A percentile compares a stretch with the other conserved stretches of the same genome.
These are phyloP conservation scores for Apostichopus japonicus DNA, from an alignment of 35 echinoderm and acorn worm species.

Conservation along the genomic window DNA sequence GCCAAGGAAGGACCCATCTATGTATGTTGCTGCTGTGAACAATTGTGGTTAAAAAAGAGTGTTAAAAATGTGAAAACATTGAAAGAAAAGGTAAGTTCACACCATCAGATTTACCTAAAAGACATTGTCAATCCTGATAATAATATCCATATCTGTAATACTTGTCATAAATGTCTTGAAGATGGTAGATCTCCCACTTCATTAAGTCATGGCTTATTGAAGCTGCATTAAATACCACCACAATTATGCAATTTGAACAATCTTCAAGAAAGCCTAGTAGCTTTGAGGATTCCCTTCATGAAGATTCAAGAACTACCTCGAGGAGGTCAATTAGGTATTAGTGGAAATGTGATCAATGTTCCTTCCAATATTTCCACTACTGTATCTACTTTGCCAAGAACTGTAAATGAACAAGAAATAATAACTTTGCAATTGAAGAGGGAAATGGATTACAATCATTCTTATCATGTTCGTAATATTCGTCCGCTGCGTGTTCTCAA, in stretches of 20 bases:
- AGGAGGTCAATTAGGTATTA: not conserved
- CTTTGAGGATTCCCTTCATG: conserved; percentile 2
- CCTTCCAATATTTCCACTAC: not conserved
- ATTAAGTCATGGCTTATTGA: not conserved
- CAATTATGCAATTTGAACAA: not conserved
- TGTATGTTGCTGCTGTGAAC: too few relatives aligned
- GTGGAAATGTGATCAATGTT: not conserved
- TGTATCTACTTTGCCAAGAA: not conserved
- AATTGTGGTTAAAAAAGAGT: too few relatives aligned
- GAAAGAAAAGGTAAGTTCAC: too few relatives aligned
- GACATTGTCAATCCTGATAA: not conserved
- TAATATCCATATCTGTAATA: not conserved
- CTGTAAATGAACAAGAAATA: not conserved
- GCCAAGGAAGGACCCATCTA: too few relatives aligned
- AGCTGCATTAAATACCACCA: not conserved
- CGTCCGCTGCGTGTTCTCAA: not conserved
- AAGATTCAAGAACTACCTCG: not conserved
- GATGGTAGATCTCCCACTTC: not conserved
- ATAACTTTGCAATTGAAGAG: not conserved
- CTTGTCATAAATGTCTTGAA: not conserved
- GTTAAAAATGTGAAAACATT: too few relatives aligned
- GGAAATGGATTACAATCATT: not conserved
- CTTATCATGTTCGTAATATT: not conserved
- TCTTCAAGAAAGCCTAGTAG: not conserved
- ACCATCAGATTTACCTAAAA: not conserved